Evolutionary conservation across 30 jellyfish, hydroid and myxozoan genomes (phyloP).

Genomic region (Aurelia aurita): DNA sequence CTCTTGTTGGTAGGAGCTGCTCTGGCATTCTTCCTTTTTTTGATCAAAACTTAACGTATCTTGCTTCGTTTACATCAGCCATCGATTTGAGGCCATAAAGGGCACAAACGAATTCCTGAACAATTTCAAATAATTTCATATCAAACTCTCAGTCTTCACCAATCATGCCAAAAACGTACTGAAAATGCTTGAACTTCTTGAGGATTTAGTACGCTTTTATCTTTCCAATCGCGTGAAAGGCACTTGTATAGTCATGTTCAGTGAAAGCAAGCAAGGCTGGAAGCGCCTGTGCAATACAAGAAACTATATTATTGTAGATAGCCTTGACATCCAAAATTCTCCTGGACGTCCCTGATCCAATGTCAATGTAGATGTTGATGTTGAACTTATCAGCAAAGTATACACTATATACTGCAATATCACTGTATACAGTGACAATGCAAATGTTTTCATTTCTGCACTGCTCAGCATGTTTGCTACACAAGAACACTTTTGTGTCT

Average conservation of each 20-base stretch:
- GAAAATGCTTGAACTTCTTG: constrained; percentile 4
- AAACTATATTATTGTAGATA: constrained; percentile 6
- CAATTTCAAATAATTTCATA: background rate
- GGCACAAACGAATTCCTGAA: constrained; percentile 34
- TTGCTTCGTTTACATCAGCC: constrained; percentile 16
- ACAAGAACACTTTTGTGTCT: constrained; percentile 49
- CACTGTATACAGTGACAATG: constrained; percentile 53
- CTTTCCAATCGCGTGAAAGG: constrained; percentile 34
- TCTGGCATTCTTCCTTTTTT: constrained; percentile 41
- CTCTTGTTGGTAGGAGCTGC: constrained; percentile 64
- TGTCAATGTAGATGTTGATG: constrained; percentile 8
- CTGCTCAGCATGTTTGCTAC: constrained; percentile 23
- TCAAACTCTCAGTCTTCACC: background rate
- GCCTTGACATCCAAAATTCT: constrained; percentile 41
- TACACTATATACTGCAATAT: constrained; percentile 11
- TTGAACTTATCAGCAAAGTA: constrained; percentile 6
- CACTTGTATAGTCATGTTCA: constrained; percentile 48
- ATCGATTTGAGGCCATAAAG: constrained; percentile 26
- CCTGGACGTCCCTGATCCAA: constrained; percentile 11
- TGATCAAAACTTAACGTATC: constrained; percentile 43
- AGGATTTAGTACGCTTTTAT: constrained; percentile 24
- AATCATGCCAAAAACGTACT: constrained; percentile 24
- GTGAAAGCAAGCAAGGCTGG: constrained; percentile 59
- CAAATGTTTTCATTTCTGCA: background rate
- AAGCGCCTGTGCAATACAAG: constrained; percentile 4